Evolutionary conservation across 2,888 invertebrate genomes (phyloP).

Genomic region (Limnephilus auricula): DNA sequence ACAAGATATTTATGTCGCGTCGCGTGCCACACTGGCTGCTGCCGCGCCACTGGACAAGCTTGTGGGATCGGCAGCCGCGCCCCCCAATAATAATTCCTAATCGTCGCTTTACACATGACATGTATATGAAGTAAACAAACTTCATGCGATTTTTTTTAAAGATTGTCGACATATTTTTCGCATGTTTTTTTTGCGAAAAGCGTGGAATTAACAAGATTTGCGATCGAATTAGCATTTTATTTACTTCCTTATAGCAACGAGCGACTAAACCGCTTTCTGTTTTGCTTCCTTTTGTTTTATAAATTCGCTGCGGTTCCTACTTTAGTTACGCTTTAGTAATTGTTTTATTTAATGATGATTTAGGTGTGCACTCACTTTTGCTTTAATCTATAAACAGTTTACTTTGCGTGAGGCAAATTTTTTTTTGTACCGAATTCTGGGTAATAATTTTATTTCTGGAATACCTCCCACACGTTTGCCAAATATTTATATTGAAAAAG

Average conservation of each 20-base stretch:
- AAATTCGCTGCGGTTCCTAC: neutral
- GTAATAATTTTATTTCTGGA: slow-evolving; percentile 10
- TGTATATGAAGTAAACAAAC: neutral
- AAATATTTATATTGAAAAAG: slow-evolving; percentile 39
- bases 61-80: slow-evolving; percentile 38
- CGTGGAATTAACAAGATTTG: neutral
- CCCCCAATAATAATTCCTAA: slow-evolving; percentile 9
- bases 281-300: neutral
- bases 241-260: neutral
- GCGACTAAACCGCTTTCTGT: neutral
- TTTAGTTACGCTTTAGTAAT: neutral
- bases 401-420: neutral
- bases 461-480: slow-evolving; percentile 20
- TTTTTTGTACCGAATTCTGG: slow-evolving; percentile 10
- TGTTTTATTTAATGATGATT: neutral
- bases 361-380: neutral
- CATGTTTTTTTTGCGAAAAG: neutral
- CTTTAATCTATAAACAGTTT: neutral
- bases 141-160: neutral
- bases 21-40: slow-evolving; percentile 38
- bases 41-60: slow-evolving; percentile 10
- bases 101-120: neutral
- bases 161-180: neutral
- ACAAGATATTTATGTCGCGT: slow-evolving; percentile 30
- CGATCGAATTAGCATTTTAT: neutral